Percentiles rank a stretch among this genome's conserved stretches.
Evolutionary conservation across 2,797 vertebrate species (phyloP).

Genomic region (Falco biarmicus): DNA sequence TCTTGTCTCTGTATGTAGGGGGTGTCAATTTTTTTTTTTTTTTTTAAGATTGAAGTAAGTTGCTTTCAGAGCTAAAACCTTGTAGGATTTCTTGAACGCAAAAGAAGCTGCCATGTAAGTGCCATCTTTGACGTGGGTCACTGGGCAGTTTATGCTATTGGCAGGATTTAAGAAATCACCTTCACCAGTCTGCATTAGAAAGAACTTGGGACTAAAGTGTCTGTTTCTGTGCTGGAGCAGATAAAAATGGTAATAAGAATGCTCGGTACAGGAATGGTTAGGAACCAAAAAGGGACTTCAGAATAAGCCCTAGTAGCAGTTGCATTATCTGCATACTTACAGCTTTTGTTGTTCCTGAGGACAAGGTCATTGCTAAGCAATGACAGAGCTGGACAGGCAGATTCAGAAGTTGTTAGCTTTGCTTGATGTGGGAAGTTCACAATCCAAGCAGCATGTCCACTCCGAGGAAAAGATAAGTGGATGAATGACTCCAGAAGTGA

Average conservation of each 20-base stretch:
- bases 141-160: neutral
- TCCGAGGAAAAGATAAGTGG: neutral
- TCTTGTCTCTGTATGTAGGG: neutral
- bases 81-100: neutral
- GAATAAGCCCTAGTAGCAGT: neutral
- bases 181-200: neutral
- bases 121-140: neutral
- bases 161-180: neutral
- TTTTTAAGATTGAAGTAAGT: neutral
- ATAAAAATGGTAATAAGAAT: neutral
- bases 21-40: neutral
- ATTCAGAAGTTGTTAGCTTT: neutral
- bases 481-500: neutral
- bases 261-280: neutral
- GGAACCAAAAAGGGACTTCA: neutral
- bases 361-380: neutral
- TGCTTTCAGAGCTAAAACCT: neutral
- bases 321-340: neutral
- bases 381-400: neutral
- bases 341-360: neutral
- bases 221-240: rapidly evolving
- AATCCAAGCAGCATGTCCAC: neutral
- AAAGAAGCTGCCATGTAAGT: neutral
- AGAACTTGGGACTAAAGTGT: neutral
- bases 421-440: neutral